Evolutionary conservation across 2,888 invertebrate species (phyloP).

Genomic region (Scaptomyza flava): DNA sequence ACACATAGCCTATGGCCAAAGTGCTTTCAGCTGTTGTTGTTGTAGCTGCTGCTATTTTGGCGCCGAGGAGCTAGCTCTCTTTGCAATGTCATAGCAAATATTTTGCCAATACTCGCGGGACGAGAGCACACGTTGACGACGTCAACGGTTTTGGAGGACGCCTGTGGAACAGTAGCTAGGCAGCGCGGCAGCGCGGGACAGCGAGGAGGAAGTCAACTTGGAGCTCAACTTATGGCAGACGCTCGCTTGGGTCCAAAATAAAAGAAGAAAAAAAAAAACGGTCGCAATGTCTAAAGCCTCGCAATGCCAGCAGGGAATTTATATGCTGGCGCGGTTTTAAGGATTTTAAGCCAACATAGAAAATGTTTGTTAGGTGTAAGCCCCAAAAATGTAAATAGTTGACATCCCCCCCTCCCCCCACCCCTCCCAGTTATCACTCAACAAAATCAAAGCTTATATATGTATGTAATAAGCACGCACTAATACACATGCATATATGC

Average conservation of each 20-base stretch:
- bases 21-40: conserved; percentile 51
- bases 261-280: conserved; percentile 35
- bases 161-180: not conserved
- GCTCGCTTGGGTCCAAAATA: conserved; percentile 14
- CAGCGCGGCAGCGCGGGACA: not conserved
- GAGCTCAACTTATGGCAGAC: conserved; percentile 54
- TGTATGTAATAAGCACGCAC: conserved; percentile 51
- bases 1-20: conserved; percentile 67
- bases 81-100: conserved; percentile 77
- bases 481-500: conserved; percentile 24
- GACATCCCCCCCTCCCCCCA: conserved; percentile 7
- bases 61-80: conserved; percentile 59
- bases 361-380: conserved; percentile 43
- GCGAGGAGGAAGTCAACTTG: conserved; percentile 11
- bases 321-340: conserved; percentile 32
- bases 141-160: conserved; percentile 37
- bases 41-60: conserved; percentile 63
- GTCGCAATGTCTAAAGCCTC: conserved; percentile 69
- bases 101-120: conserved; percentile 76
- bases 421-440: too few relatives aligned
- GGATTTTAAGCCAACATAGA: conserved; percentile 49
- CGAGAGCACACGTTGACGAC: conserved; percentile 70
- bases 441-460: conserved; percentile 46
- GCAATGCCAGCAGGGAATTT: conserved; percentile 31
- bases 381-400: conserved; percentile 28